Percentiles rank a stretch among this genome's conserved stretches.
Evolutionary conservation across 2,888 invertebrate species (phyloP).

Genomic region (Brenthis daphne): DNA sequence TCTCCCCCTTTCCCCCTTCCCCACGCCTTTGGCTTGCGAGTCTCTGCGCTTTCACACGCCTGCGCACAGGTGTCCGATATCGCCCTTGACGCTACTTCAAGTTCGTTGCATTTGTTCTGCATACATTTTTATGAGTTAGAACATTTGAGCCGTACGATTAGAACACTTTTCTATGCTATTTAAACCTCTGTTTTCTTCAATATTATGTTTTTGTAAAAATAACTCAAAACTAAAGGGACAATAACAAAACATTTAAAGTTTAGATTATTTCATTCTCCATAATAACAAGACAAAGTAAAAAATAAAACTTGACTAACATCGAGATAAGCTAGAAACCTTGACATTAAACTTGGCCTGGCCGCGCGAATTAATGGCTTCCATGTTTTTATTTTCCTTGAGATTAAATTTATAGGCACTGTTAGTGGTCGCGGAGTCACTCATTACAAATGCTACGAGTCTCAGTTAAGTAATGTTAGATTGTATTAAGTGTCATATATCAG

Average conservation of each 20-base stretch:
- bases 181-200: neutral
- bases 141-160: neutral
- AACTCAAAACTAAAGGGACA: conserved; percentile 37
- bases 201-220: neutral
- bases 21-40: conserved; percentile 44
- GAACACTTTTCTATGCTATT: neutral
- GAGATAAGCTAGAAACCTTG: conserved; percentile 80
- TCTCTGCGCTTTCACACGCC: conserved; percentile 73
- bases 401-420: conserved; percentile 79
- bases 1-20: conserved; percentile 41
- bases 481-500: conserved; percentile 78
- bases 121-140: conserved; percentile 30
- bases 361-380: conserved; percentile 82
- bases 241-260: conserved; percentile 50
- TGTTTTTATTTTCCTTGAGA: conserved; percentile 82
- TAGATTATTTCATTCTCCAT: conserved; percentile 66
- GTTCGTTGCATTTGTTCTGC: conserved; percentile 56
- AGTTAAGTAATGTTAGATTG: conserved; percentile 73
- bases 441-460: conserved; percentile 72
- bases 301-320: conserved; percentile 76
- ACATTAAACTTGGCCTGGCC: conserved; percentile 81
- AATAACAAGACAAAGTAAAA: conserved; percentile 71
- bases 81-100: conserved; percentile 76
- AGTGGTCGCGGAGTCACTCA: conserved; percentile 73
- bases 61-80: conserved; percentile 79